phyloP scores from a whole-genome alignment of 1,140 invertebrate genomes.

The Lordiphosa stackelbergi region DNA sequence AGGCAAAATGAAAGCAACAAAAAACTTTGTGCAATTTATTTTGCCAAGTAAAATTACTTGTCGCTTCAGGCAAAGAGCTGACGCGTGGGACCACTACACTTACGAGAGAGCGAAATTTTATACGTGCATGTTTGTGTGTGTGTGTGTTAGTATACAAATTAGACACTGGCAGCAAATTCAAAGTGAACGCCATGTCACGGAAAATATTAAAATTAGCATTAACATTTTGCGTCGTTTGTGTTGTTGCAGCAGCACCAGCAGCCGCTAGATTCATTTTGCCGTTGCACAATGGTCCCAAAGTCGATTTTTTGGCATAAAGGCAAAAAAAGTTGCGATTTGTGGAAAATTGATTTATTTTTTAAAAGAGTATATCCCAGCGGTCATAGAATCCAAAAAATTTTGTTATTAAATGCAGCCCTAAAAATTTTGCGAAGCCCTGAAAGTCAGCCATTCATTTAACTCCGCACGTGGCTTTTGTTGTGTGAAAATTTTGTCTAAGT shows the following conservation, averaged over 20 bases:
- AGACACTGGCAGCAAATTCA: constrained; percentile 51
- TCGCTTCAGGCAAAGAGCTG: constrained; percentile 57
- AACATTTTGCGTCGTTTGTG: constrained; percentile 57
- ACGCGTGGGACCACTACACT: constrained; percentile 21
- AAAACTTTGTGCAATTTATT: constrained; percentile 73
- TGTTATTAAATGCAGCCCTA: too few relatives aligned
- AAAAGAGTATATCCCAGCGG: too few relatives aligned
- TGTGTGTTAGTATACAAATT: constrained; percentile 35
- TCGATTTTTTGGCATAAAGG: too few relatives aligned
- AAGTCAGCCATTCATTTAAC: too few relatives aligned
- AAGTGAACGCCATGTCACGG: constrained; percentile 71
- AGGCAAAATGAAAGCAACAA: constrained; percentile 23
- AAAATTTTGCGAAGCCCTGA: too few relatives aligned
- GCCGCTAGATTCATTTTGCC: constrained; percentile 46
- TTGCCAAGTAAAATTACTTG: constrained; percentile 74
- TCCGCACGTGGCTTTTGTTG: too few relatives aligned
- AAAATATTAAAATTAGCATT: constrained; percentile 76
- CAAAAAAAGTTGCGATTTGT: too few relatives aligned
- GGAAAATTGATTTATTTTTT: too few relatives aligned
- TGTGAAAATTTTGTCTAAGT: too few relatives aligned
- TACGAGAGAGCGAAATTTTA: constrained; percentile 7
- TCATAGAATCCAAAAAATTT: too few relatives aligned
- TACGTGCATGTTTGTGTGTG: constrained; percentile 5
- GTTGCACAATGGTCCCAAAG: too few relatives aligned
- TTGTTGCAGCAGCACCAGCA: constrained; percentile 19